Conservation (phyloP, 2,888 invertebrate genomes). For the Taenaris catops region DNA sequence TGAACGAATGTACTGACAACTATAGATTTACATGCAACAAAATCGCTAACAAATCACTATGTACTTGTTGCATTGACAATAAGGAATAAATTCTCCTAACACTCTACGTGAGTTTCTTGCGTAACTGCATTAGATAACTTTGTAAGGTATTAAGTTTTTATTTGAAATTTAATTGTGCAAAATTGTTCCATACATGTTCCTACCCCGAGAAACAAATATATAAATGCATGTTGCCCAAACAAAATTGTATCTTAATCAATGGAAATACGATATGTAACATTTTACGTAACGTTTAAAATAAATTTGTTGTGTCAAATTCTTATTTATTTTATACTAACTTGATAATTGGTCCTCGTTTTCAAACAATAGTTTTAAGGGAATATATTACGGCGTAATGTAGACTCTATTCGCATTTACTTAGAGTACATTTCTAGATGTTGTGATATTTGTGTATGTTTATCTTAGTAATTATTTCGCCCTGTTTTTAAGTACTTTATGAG, state of each 20-base stretch:
- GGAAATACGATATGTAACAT: too few species aligned
- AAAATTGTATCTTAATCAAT: too few species aligned
- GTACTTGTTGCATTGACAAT: constrained; percentile 4
- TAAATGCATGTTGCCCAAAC: constrained; percentile 12
- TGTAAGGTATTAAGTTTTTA: constrained; percentile 45
- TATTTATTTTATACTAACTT: constrained; percentile 34
- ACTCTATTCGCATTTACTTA: too few species aligned
- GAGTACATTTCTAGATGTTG: too few species aligned
- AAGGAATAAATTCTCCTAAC: constrained; percentile 16
- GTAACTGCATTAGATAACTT: constrained; percentile 19
- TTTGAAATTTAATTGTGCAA: constrained; percentile 64
- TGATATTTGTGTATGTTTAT: constrained; percentile 7
- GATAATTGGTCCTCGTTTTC: constrained; percentile 31
- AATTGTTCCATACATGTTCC: constrained; percentile 67
- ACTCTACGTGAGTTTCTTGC: constrained; percentile 4
- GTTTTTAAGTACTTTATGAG: constrained; percentile 24
- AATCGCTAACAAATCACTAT: background rate
- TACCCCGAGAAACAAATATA: constrained; percentile 34
- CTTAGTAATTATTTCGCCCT: constrained; percentile 20
- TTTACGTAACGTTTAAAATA: background rate
- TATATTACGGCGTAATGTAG: too few species aligned
- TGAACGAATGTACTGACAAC: constrained; percentile 35
- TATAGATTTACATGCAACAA: constrained; percentile 19
- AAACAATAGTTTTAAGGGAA: constrained; percentile 9
- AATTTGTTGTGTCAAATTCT: constrained; percentile 25